Evolutionary conservation across 2,888 invertebrate genomes (phyloP).

Genomic region (Pantelozetes paolii): DNA sequence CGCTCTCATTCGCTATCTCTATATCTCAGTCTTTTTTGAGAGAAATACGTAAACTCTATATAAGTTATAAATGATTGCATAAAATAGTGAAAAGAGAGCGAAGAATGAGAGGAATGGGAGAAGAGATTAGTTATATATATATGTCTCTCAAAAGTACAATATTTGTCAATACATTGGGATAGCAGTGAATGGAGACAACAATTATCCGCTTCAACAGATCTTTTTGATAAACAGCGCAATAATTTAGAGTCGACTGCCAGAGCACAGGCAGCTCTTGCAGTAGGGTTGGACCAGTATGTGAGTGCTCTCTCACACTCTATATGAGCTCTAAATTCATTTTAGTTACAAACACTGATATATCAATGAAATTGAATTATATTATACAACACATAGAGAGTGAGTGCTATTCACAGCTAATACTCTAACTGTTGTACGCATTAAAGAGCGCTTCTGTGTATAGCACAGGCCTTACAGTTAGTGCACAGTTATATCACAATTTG

Average conservation of each 20-base stretch:
- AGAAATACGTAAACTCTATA: neutral
- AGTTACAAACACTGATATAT: neutral
- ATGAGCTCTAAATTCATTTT: constrained; percentile 19
- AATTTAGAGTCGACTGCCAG: constrained; percentile 24
- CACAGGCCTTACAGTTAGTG: neutral
- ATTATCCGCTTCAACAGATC: constrained; percentile 28
- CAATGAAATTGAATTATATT: neutral
- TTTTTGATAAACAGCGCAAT: constrained; percentile 36
- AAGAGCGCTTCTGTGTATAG: constrained; percentile 21
- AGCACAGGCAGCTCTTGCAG: neutral
- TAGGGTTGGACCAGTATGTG: neutral
- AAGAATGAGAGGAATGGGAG: neutral
- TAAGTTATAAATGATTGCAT: neutral
- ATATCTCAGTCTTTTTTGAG: neutral
- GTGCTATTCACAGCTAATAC: constrained; percentile 1
- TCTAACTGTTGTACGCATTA: constrained; percentile 13
- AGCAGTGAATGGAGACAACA: neutral
- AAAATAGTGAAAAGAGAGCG: neutral
- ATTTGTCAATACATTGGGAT: constrained; percentile 17
- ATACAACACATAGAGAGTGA: neutral
- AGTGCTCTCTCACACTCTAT: neutral
- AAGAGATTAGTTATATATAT: neutral
- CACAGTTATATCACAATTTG: neutral
- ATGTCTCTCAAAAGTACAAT: constrained; percentile 2
- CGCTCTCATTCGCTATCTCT: neutral